These are phyloP conservation scores for Poeciliopsis occidentalis DNA, from an alignment of 2,113 vertebrate genomes.

Conservation along the genomic window DNA sequence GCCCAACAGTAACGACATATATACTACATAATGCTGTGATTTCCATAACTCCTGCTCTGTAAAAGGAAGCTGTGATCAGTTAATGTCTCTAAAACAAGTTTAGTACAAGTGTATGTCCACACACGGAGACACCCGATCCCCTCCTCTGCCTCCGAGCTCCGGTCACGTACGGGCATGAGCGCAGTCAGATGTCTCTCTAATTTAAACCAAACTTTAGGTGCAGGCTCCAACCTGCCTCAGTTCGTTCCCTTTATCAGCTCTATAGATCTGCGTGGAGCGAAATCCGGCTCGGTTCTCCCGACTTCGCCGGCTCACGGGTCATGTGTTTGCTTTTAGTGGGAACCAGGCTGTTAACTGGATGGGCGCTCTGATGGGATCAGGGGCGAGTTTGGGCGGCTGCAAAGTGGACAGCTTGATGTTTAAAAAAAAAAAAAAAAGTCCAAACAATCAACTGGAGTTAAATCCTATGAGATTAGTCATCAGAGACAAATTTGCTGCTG, in stretches of 20 bases:
- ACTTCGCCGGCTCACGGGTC: conserved; percentile 62
- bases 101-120: not conserved
- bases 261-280: conserved; percentile 83
- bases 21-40: not conserved
- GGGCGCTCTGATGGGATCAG: not conserved
- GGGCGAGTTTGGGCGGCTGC: not conserved
- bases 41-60: not conserved
- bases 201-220: conserved; percentile 80
- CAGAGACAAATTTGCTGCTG: not conserved
- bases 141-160: conserved; percentile 39
- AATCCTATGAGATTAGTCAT: not conserved
- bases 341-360: conserved; percentile 43
- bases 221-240: conserved; percentile 74
- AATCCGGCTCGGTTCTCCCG: conserved; percentile 78
- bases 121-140: conserved; percentile 45
- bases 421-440: not conserved
- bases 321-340: conserved; percentile 66
- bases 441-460: not conserved
- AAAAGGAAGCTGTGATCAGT: not conserved
- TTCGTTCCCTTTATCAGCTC: conserved; percentile 82
- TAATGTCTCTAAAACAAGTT: not conserved
- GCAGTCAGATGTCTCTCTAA: conserved; percentile 84
- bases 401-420: not conserved
- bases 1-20: not conserved
- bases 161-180: conserved; percentile 75